These are phyloP conservation scores for Lasaia peninsularis DNA, from an alignment of 1,140 invertebrate species.

Conservation along the genomic window DNA sequence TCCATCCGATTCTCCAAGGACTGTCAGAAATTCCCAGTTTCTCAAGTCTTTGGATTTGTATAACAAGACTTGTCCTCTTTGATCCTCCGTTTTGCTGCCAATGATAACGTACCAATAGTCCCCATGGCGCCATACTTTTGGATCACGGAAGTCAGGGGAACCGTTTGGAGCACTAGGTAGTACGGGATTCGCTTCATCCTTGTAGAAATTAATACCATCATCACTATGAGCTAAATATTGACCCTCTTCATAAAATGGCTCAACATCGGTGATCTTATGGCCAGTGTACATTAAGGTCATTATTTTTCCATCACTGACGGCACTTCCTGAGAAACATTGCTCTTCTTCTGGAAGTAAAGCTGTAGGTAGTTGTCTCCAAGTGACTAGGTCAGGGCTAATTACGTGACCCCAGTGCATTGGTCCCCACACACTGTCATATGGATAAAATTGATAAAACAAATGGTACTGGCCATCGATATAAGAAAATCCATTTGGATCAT, in stretches of 20 bases:
- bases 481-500: slow-evolving; percentile 71
- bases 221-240: slow-evolving; percentile 62
- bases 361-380: slow-evolving; percentile 62
- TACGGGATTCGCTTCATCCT: slow-evolving; percentile 61
- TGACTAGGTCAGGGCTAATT: slow-evolving; percentile 51
- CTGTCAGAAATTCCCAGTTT: slow-evolving; percentile 59
- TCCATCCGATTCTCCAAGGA: slow-evolving; percentile 55
- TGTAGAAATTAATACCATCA: slow-evolving; percentile 59
- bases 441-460: slow-evolving; percentile 68
- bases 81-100: slow-evolving; percentile 56
- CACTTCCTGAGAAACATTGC: slow-evolving; percentile 67
- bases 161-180: slow-evolving; percentile 43
- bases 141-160: slow-evolving; percentile 67
- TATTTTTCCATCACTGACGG: slow-evolving; percentile 42
- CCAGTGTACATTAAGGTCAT: slow-evolving; percentile 66
- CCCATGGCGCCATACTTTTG: slow-evolving; percentile 65
- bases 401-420: slow-evolving; percentile 72
- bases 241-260: slow-evolving; percentile 50
- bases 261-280: slow-evolving; percentile 31
- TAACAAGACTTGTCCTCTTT: slow-evolving; percentile 53
- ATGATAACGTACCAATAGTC: slow-evolving; percentile 62
- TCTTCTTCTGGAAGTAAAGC: slow-evolving; percentile 65
- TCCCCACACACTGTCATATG: slow-evolving; percentile 55
- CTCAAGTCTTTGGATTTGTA: slow-evolving; percentile 60
- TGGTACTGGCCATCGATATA: slow-evolving; percentile 62